A percentile compares a stretch with the other conserved stretches of the same genome.
phyloP scores from a whole-genome alignment of 2,888 invertebrate species.

The Drosophila pseudotakahashii region DNA sequence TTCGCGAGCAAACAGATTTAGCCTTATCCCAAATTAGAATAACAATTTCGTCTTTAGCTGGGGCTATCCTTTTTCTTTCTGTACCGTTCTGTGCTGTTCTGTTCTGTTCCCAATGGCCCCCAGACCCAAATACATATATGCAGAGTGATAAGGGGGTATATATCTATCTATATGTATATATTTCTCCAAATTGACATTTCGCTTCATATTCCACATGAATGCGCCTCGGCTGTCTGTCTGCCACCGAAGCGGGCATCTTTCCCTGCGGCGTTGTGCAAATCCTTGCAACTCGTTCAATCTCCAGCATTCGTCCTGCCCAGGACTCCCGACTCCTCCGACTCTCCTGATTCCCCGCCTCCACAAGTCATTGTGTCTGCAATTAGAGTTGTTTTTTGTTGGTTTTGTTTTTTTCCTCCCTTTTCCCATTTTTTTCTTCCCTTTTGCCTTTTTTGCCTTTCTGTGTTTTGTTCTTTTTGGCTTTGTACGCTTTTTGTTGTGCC shows the following conservation, averaged over 20 bases:
- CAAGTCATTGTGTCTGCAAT: conserved; percentile 77
- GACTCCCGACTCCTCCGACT: background rate
- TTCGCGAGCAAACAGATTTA: conserved; percentile 66
- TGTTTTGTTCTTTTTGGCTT: conserved; percentile 54
- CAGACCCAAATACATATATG: conserved; percentile 23
- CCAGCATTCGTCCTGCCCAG: conserved; percentile 23
- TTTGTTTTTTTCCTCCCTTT: conserved; percentile 35
- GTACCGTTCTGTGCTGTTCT: too few relatives aligned
- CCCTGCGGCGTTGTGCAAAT: conserved; percentile 74
- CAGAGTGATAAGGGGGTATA: background rate
- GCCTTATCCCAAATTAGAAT: conserved; percentile 76
- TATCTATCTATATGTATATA: conserved; percentile 46
- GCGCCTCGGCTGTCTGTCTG: conserved; percentile 66
- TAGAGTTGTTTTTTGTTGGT: conserved; percentile 77
- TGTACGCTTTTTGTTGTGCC: conserved; percentile 53
- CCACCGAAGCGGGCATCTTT: conserved; percentile 53
- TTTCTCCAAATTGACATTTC: conserved; percentile 75
- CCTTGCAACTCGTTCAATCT: conserved; percentile 75
- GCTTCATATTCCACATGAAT: conserved; percentile 78
- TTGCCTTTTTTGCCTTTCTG: conserved; percentile 38
- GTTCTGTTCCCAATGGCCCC: conserved; percentile 14
- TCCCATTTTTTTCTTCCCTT: conserved; percentile 1
- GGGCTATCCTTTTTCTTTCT: conserved; percentile 2
- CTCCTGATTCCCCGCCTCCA: conserved; percentile 32
- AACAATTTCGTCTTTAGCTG: conserved; percentile 67